These are phyloP conservation scores for Chaenocephalus aceratus DNA, from an alignment of 2,113 vertebrate genomes.

Conservation along the genomic window DNA sequence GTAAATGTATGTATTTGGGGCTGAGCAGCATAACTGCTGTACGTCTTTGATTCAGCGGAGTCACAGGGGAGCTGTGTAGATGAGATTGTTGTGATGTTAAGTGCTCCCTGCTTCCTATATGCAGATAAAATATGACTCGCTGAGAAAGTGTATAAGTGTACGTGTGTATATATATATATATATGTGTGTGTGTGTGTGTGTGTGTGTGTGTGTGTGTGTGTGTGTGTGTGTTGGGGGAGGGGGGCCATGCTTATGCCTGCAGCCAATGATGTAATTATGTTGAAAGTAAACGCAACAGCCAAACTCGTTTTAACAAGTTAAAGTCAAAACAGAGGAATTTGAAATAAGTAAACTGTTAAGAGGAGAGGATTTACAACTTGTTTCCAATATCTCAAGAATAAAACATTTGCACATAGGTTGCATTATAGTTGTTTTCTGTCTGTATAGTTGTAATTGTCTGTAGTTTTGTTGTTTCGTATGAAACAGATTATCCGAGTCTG, in stretches of 20 bases:
- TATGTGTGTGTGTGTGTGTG: background rate
- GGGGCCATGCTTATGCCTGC: conserved; percentile 43
- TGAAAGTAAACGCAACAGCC: conserved; percentile 78
- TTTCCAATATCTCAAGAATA: background rate
- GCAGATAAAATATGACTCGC: conserved; percentile 52
- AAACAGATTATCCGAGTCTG: conserved; percentile 8
- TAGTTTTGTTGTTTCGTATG: background rate
- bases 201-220: conserved; percentile 13
- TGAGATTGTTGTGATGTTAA: conserved; percentile 51
- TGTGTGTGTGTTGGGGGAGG: background rate
- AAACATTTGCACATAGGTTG: background rate
- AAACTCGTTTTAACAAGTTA: conserved; percentile 55
- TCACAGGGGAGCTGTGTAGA: conserved; percentile 58
- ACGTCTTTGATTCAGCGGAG: conserved; percentile 47
- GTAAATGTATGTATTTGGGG: conserved; percentile 67
- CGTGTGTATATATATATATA: conserved; percentile 1
- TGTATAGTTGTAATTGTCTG: background rate
- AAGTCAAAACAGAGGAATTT: conserved; percentile 52
- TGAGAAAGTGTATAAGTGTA: conserved; percentile 21
- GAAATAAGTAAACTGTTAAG: conserved; percentile 21
- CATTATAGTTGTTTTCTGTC: background rate
- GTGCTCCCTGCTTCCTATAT: conserved; percentile 41
- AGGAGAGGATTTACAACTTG: background rate
- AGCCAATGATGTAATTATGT: conserved; percentile 84
- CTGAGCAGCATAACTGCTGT: conserved; percentile 44